A percentile compares a stretch with the other conserved stretches of the same genome.
Evolutionary conservation across 2,888 invertebrate species (phyloP).

Genomic region (Peribatodes rhomboidaria): DNA sequence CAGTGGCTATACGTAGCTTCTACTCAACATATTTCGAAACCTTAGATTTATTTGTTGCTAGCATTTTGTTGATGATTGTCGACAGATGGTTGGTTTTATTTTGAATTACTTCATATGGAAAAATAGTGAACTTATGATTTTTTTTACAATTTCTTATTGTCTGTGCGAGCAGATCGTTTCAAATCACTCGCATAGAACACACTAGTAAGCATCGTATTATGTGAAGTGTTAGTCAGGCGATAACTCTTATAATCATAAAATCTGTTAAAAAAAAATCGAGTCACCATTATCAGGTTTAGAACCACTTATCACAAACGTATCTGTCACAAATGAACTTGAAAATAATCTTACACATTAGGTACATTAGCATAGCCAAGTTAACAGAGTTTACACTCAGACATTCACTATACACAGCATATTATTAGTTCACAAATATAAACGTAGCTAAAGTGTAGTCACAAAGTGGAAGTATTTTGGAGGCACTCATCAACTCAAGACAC

Average conservation of each 20-base stretch:
- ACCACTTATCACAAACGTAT: conserved; percentile 2
- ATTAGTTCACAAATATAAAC: background rate
- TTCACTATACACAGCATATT: conserved; percentile 8
- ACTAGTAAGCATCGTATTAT: background rate
- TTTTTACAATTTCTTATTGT: too few species aligned
- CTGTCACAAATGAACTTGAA: conserved; percentile 5
- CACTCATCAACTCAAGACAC: background rate
- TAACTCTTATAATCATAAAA: background rate
- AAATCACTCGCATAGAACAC: background rate
- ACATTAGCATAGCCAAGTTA: conserved; percentile 10
- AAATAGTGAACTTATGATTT: too few species aligned
- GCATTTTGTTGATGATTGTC: too few species aligned
- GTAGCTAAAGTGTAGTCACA: background rate
- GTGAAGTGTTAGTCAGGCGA: background rate
- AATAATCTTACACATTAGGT: conserved; percentile 10
- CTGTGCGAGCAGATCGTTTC: background rate
- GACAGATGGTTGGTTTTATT: too few species aligned
- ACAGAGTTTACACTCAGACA: conserved; percentile 6
- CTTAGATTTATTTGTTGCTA: too few species aligned
- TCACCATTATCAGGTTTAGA: background rate
- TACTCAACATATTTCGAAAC: too few species aligned
- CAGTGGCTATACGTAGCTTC: too few species aligned
- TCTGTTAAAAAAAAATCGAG: background rate
- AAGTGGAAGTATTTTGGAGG: background rate
- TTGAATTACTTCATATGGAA: background rate